Evolutionary conservation across 2,113 vertebrate species (phyloP).

Genomic region (Myrmecobius fasciatus): DNA sequence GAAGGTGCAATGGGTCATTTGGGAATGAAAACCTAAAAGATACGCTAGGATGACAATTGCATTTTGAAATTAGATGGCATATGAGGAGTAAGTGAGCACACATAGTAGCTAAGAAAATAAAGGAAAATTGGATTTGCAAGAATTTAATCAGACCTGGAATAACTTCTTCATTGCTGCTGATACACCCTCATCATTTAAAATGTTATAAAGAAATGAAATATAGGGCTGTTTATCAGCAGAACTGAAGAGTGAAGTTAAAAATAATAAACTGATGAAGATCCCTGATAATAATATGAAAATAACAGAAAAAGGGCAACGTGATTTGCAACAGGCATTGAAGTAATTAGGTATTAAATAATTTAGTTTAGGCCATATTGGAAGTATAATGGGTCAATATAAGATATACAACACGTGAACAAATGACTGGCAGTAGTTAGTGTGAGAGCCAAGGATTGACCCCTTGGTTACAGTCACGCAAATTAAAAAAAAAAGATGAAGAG

Average conservation of each 20-base stretch:
- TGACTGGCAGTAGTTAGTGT: conserved; percentile 8
- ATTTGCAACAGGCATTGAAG: conserved; percentile 58
- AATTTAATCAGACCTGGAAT: conserved; percentile 63
- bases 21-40: conserved; percentile 41
- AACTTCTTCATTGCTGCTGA: conserved; percentile 34
- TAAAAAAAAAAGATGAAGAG: background rate
- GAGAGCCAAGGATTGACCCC: conserved; percentile 1
- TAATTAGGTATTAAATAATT: conserved; percentile 55
- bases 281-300: conserved; percentile 5
- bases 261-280: conserved; percentile 19
- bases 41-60: conserved; percentile 27
- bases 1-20: conserved; percentile 1
- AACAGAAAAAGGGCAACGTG: conserved; percentile 26
- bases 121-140: conserved; percentile 51
- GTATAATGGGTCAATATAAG: background rate
- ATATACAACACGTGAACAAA: background rate
- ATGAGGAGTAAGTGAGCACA: conserved; percentile 58
- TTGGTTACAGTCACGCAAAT: conserved; percentile 35
- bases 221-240: conserved; percentile 20
- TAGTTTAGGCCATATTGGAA: conserved; percentile 24
- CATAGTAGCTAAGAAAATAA: conserved; percentile 53
- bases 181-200: conserved; percentile 64
- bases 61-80: conserved; percentile 60
- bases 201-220: conserved; percentile 45
- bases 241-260: conserved; percentile 22